Percentiles rank a stretch among this genome's conserved stretches.
Evolutionary conservation across 2,113 vertebrate genomes (phyloP).

Genomic region (Hypocryptadius cinnamomeus): DNA sequence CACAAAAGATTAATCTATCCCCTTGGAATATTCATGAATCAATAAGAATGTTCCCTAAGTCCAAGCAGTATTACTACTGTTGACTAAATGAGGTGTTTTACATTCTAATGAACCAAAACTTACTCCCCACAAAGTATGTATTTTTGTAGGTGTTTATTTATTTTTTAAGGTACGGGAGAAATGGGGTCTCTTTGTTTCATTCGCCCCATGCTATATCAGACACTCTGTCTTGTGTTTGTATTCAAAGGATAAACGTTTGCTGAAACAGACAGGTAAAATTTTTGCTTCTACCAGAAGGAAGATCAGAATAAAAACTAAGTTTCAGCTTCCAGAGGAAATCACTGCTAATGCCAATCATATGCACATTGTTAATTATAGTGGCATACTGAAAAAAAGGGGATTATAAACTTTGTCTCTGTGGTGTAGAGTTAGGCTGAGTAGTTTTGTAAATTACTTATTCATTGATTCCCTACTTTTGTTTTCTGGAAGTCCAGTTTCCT

Average conservation of each 20-base stretch:
- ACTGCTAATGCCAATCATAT: conserved; percentile 57
- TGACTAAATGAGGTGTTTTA: conserved; percentile 31
- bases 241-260: neutral
- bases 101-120: conserved; percentile 28
- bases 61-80: conserved; percentile 41
- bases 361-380: conserved; percentile 57
- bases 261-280: neutral
- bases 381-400: conserved; percentile 31
- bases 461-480: conserved; percentile 54
- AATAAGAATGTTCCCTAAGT: conserved; percentile 57
- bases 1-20: conserved; percentile 57
- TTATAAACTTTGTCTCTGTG: conserved; percentile 54
- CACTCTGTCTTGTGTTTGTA: neutral
- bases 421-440: conserved; percentile 32
- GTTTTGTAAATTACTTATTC: conserved; percentile 62
- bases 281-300: neutral
- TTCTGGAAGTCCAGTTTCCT: conserved; percentile 50
- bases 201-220: neutral
- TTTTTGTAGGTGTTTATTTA: neutral
- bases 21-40: conserved; percentile 68
- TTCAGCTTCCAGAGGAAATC: neutral
- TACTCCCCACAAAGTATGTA: neutral
- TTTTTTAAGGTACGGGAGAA: neutral
- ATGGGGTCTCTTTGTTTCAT: neutral
- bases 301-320: conserved; percentile 26